Base-by-base conservation (phyloP, 1,140 invertebrate species). In the Drosophila willistoni region DNA sequence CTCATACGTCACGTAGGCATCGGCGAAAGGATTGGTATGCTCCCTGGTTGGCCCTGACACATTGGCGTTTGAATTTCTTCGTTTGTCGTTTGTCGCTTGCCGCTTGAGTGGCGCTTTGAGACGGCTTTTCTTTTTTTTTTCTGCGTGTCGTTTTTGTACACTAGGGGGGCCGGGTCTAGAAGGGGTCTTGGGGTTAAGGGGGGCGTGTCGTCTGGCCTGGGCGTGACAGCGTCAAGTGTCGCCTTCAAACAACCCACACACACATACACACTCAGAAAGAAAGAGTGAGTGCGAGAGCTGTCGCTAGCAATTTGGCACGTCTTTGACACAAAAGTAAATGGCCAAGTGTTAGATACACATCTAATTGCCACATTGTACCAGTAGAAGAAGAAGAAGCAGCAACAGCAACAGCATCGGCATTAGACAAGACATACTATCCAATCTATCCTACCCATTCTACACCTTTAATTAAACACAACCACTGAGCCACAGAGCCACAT, bases 1-100 rank as follows among this genome's bases (percentile, higher is more conserved):
- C 84, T 67, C 76, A 89, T 83, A 84, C 73, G 84, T 75, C 84
- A 77, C 77, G 84, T 89, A 76, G 79, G 55, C 83, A 41, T 55
- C 71, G 42, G n/a, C 62, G 55, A 59, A 75, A 87, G 82, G 83
- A 79, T 83, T 83, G 76, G 36, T 63, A 71, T 47, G 55, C 34
- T 68, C 57, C 56, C 60, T 57, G 65, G 62, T 22, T 72, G 34
- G 69, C 71, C 34, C 79, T 85, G 81, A 74, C 81, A 83, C 80
- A 79, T 84, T 86, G 81, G 41, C 81, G 65, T 64, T 73, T 68
- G 54, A 76, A 77, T 77, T 81, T 34, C 59, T 59, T 54, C 42
- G 39, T 76, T 60, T 29, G 47, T 36, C 39, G 41, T 29, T 39
- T 60, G 36, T 29, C 41, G 57, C 64, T 69, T 73, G 63, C 39